A percentile compares a stretch with the other conserved stretches of the same genome.
Conservation (phyloP, 2,888 invertebrate species). For the Pristionchus arcanus region DNA sequence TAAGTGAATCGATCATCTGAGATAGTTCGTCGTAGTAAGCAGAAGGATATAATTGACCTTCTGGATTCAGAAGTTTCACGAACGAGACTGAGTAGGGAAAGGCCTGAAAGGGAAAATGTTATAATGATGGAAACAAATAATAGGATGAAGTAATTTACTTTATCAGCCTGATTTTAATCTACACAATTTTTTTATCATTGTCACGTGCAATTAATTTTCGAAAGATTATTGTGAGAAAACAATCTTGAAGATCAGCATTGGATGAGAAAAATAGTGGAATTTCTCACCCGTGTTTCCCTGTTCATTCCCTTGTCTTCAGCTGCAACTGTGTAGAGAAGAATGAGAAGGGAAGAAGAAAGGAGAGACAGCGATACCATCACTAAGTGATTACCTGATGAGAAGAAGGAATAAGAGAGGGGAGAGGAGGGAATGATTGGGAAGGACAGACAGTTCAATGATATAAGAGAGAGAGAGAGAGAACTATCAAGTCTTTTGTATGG, state of each 20-base stretch:
- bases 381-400: constrained; percentile 18
- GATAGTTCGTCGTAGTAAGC: constrained; percentile 68
- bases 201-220: too few species aligned
- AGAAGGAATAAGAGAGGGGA: not conserved
- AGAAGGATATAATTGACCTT: constrained; percentile 60
- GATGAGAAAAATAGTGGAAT: too few species aligned
- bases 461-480: not conserved
- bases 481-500: not conserved
- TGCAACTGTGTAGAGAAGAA: constrained; percentile 20
- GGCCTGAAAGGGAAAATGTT: constrained; percentile 66
- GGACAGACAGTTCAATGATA: not conserved
- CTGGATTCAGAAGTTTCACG: constrained; percentile 69
- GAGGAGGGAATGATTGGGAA: not conserved
- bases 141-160: not conserved
- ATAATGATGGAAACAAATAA: not conserved
- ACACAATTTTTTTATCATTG: too few species aligned
- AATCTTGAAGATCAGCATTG: not conserved
- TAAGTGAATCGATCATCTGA: constrained; percentile 57
- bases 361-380: constrained; percentile 47
- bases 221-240: too few species aligned
- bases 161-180: not conserved
- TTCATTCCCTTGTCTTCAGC: constrained; percentile 17
- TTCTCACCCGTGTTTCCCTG: constrained; percentile 38
- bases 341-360: constrained; percentile 10
- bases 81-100: constrained; percentile 72